phyloP scores from a whole-genome alignment of 2,888 invertebrate genomes.

The Tetanocera ferruginea region DNA sequence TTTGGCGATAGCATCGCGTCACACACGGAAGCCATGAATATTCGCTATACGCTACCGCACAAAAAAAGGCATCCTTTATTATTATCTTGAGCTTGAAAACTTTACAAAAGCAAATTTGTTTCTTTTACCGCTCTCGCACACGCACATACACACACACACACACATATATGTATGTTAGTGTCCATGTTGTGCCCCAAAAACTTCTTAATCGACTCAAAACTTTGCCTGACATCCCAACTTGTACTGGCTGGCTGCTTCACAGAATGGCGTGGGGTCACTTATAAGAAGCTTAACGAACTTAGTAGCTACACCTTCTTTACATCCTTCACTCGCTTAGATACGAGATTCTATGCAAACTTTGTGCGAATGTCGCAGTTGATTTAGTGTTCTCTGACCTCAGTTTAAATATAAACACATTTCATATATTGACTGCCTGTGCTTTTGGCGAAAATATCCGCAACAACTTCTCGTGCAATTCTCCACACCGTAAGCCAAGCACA shows the following conservation, averaged over 20 bases:
- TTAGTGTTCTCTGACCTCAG: conserved; percentile 70
- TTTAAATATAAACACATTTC: conserved; percentile 67
- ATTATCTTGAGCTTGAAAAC: conserved; percentile 44
- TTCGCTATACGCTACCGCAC: conserved; percentile 3
- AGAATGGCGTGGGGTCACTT: conserved; percentile 18
- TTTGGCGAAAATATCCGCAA: conserved; percentile 36
- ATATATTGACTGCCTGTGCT: conserved; percentile 36
- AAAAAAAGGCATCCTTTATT: conserved; percentile 20
- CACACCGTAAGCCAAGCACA: conserved; percentile 44
- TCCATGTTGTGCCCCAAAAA: conserved; percentile 29
- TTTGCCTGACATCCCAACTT: conserved; percentile 12
- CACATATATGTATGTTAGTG: conserved; percentile 10
- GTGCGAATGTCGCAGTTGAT: conserved; percentile 62
- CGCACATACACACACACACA: not conserved
- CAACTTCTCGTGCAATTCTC: not conserved
- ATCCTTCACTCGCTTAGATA: not conserved
- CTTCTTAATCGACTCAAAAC: conserved; percentile 38
- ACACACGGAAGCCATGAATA: conserved; percentile 42
- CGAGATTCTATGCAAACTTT: conserved; percentile 46
- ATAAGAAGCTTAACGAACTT: conserved; percentile 32
- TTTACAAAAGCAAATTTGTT: conserved; percentile 40
- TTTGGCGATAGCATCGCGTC: conserved; percentile 43
- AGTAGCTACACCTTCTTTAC: not conserved
- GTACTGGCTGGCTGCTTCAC: not conserved
- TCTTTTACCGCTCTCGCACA: conserved; percentile 39